phyloP scores from a whole-genome alignment of 1,140 invertebrate species.

The Drosophila nigromelanica region DNA sequence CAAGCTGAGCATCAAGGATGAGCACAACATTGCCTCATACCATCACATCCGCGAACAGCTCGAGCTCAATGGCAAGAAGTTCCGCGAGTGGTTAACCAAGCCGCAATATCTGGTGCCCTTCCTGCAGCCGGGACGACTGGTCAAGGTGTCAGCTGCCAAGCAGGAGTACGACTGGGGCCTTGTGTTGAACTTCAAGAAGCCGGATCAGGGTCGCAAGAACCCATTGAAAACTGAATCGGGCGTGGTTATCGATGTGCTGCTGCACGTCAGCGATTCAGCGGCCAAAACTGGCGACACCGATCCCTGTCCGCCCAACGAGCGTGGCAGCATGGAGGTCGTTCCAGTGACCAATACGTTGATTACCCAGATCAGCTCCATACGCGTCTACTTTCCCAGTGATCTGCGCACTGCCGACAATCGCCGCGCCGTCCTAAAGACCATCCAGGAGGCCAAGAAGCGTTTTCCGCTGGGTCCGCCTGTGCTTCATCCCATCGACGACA shows the following conservation, averaged over 20 bases:
- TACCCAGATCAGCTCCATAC: conserved; percentile 93
- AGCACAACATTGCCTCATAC: conserved; percentile 92
- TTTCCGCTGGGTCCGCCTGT: conserved; percentile 94
- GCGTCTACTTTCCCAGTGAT: conserved; percentile 96
- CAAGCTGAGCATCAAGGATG: conserved; percentile 88
- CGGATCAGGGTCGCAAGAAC: conserved; percentile 85
- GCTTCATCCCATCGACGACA: conserved; percentile 97
- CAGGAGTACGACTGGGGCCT: conserved; percentile 98
- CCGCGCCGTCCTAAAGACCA: conserved; percentile 93
- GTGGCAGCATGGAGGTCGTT: conserved; percentile 90
- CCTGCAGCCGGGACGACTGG: conserved; percentile 95
- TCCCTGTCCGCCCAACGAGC: conserved; percentile 86
- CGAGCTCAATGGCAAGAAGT: conserved; percentile 89
- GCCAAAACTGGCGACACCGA: conserved; percentile 87
- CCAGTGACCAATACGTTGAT: conserved; percentile 93
- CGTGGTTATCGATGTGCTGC: conserved; percentile 92
- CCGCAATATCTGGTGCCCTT: conserved; percentile 96
- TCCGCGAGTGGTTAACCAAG: conserved; percentile 91
- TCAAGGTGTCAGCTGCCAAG: conserved; percentile 94
- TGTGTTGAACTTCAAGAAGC: conserved; percentile 95
- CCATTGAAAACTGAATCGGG: conserved; percentile 85
- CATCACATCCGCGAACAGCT: conserved; percentile 94
- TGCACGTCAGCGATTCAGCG: conserved; percentile 89
- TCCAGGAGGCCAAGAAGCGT: conserved; percentile 95
- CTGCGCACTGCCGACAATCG: conserved; percentile 92